Percentiles rank a stretch among this genome's conserved stretches.
phyloP scores from a whole-genome alignment of 2,113 vertebrate genomes.

The Murina feae region DNA sequence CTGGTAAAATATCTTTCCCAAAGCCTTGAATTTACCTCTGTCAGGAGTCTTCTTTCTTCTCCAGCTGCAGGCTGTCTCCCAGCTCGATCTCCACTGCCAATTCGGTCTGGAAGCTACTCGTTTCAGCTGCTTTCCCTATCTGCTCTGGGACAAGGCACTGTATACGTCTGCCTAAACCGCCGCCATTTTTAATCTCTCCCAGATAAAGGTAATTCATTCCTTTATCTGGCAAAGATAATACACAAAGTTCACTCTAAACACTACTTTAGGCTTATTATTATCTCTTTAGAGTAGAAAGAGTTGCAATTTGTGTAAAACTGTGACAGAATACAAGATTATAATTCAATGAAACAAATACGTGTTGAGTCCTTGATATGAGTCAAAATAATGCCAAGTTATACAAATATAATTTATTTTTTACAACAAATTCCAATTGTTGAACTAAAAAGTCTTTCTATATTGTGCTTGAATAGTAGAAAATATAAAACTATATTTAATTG shows the following conservation, averaged over 20 bases:
- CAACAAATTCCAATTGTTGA: background rate
- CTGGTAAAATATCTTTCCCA: too few relatives aligned
- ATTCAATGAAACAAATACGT: background rate
- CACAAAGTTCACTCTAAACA: background rate
- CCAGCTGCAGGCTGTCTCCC: too few relatives aligned
- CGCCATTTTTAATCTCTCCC: too few relatives aligned
- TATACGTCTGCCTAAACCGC: too few relatives aligned
- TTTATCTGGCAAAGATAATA: background rate
- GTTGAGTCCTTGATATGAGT: background rate
- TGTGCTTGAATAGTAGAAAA: background rate
- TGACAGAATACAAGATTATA: background rate
- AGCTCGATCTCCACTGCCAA: too few relatives aligned
- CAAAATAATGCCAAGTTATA: background rate
- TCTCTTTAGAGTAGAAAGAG: background rate
- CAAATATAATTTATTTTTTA: constrained; percentile 2
- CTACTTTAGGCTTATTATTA: background rate
- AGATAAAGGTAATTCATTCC: too few relatives aligned
- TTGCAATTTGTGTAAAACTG: background rate
- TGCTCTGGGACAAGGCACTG: too few relatives aligned
- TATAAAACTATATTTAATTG: background rate
- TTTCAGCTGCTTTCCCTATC: too few relatives aligned
- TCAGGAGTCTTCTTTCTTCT: too few relatives aligned
- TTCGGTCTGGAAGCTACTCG: too few relatives aligned
- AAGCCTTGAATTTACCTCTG: too few relatives aligned
- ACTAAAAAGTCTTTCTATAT: background rate